Conservation (phyloP, 2,888 invertebrate genomes). For the Eupithecia insigniata region DNA sequence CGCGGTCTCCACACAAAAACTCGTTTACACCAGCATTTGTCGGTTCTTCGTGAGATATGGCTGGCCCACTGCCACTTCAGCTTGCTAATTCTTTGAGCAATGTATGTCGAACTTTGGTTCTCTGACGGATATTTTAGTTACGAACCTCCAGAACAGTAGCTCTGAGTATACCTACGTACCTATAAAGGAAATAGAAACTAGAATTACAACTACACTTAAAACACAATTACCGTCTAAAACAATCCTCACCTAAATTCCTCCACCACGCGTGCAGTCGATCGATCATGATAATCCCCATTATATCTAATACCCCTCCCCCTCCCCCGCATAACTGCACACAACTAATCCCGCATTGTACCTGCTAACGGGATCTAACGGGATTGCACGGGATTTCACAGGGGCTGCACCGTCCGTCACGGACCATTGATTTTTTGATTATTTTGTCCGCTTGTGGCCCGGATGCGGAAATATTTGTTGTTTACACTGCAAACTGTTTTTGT, state of each 20-base stretch:
- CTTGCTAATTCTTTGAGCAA: too few species aligned
- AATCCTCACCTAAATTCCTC: slow-evolving; percentile 19
- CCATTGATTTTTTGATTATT: slow-evolving; percentile 43
- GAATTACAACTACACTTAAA: neutral
- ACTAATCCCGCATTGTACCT: slow-evolving; percentile 60
- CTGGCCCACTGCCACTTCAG: too few species aligned
- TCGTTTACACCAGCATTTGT: too few species aligned
- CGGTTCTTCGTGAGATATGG: too few species aligned
- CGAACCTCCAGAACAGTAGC: too few species aligned
- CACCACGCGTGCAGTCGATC: slow-evolving; percentile 38
- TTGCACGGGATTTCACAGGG: slow-evolving; percentile 4
- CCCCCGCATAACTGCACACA: slow-evolving; percentile 56
- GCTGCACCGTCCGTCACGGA: slow-evolving; percentile 28
- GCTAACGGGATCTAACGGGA: slow-evolving; percentile 48
- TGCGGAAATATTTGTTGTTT: neutral
- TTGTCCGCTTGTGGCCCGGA: slow-evolving; percentile 19
- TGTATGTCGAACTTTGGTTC: too few species aligned
- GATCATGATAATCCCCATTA: slow-evolving; percentile 48
- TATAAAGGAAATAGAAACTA: neutral
- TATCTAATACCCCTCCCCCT: slow-evolving; percentile 48
- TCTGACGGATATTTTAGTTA: too few species aligned
- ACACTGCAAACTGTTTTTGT: neutral
- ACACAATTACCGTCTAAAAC: neutral
- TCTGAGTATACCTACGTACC: neutral
- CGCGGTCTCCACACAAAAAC: too few species aligned